phyloP scores from a whole-genome alignment of 2,888 invertebrate species.

The Ptychoptera albimana region DNA sequence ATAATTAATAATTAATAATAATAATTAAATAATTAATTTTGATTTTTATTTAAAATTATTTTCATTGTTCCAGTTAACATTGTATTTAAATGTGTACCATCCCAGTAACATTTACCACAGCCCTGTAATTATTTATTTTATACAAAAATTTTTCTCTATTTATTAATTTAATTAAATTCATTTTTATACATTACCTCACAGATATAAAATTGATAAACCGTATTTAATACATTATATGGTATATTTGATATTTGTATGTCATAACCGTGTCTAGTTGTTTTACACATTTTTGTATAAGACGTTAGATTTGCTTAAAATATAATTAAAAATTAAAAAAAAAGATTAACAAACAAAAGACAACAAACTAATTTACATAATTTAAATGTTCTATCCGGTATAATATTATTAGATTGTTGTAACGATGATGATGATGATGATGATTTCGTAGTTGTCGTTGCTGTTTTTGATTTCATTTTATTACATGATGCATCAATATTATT shows the following conservation, averaged over 20 bases:
- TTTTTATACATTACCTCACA: conserved; percentile 6
- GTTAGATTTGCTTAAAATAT: conserved; percentile 7
- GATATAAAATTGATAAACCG: conserved; percentile 10
- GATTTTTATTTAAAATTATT: conserved; percentile 5
- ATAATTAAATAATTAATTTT: not conserved
- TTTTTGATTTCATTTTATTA: too few relatives aligned
- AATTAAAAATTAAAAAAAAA: not conserved
- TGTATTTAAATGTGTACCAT: conserved; percentile 10
- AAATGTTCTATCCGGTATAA: not conserved
- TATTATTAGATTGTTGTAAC: not conserved
- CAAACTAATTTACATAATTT: not conserved
- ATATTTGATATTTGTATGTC: conserved; percentile 18
- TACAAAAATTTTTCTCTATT: too few relatives aligned
- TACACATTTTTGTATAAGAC: conserved; percentile 3
- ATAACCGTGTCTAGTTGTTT: conserved; percentile 7
- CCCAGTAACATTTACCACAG: conserved; percentile 18
- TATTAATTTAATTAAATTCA: not conserved
- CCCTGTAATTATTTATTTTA: conserved; percentile 20
- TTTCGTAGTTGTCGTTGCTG: not conserved
- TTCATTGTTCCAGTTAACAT: conserved; percentile 7
- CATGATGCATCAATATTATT: not conserved
- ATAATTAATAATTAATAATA: too few relatives aligned
- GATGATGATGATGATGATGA: not conserved
- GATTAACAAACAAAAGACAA: not conserved
- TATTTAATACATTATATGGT: conserved; percentile 22